A percentile compares a stretch with the other conserved stretches of the same genome.
Conservation (phyloP, 2,888 invertebrate species). For the Erebia epiphron region DNA sequence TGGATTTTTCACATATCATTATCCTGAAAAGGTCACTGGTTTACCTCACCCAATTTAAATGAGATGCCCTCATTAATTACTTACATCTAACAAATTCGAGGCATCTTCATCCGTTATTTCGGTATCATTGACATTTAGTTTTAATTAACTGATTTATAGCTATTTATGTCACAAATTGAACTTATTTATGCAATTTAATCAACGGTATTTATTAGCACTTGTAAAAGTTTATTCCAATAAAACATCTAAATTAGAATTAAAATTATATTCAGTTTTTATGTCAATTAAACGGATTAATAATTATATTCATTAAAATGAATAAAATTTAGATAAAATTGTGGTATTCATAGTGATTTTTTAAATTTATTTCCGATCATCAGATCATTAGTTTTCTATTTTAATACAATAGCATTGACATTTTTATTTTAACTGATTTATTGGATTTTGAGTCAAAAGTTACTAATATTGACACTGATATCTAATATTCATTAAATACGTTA, state of each 20-base stretch:
- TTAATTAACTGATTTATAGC: slow-evolving; percentile 36
- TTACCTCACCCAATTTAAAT: slow-evolving; percentile 42
- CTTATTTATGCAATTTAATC: neutral
- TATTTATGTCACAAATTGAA: neutral
- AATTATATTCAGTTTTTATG: neutral
- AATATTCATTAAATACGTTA: neutral
- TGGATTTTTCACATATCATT: slow-evolving; percentile 12
- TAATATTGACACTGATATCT: slow-evolving; percentile 5
- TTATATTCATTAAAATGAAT: neutral
- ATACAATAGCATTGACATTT: slow-evolving; percentile 38
- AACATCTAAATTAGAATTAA: too few relatives aligned
- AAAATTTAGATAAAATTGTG: slow-evolving; percentile 16
- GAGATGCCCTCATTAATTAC: slow-evolving; percentile 37
- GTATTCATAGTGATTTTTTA: too few relatives aligned
- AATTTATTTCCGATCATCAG: neutral
- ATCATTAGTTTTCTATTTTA: slow-evolving; percentile 1
- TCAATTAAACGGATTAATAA: neutral
- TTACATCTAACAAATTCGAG: slow-evolving; percentile 33
- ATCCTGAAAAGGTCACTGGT: slow-evolving; percentile 39
- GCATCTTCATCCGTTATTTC: slow-evolving; percentile 28
- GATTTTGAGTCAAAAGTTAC: neutral
- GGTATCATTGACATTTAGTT: slow-evolving; percentile 39
- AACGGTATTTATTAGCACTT: neutral
- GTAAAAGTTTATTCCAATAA: too few relatives aligned
- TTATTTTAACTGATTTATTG: slow-evolving; percentile 36